Conservation (phyloP, 2,113 vertebrate genomes). For the Tursiops truncatus region DNA sequence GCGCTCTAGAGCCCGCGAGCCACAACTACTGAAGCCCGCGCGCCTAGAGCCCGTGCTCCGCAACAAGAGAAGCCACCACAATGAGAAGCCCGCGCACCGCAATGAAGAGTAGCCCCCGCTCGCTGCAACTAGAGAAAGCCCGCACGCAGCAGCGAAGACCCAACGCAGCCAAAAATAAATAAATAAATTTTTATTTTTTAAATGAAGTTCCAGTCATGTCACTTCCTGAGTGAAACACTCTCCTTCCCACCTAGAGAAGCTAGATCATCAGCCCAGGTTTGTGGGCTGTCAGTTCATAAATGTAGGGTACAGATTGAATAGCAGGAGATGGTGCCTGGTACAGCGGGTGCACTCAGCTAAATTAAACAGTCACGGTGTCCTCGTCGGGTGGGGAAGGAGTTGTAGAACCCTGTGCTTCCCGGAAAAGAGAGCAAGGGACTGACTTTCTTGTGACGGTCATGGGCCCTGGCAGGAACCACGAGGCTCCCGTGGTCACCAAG, state of each 20-base stretch:
- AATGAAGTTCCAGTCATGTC: background rate
- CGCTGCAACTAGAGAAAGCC: too few relatives aligned
- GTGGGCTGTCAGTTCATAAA: fast-evolving
- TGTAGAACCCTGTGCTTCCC: background rate
- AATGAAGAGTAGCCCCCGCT: too few relatives aligned
- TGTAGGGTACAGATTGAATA: background rate
- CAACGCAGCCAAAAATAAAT: too few relatives aligned
- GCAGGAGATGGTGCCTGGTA: background rate
- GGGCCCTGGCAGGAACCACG: background rate
- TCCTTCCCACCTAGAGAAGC: background rate
- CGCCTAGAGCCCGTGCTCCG: too few relatives aligned
- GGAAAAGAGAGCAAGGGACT: fast-evolving
- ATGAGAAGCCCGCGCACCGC: too few relatives aligned
- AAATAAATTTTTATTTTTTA: too few relatives aligned
- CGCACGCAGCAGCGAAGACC: fast-evolving
- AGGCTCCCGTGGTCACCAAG: background rate
- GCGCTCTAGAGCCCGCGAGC: too few relatives aligned
- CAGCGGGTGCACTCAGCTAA: fast-evolving
- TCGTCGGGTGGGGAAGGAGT: fast-evolving
- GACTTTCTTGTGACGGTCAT: fast-evolving
- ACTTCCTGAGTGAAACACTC: background rate
- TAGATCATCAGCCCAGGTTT: background rate
- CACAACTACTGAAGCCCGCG: too few relatives aligned
- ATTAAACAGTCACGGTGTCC: background rate
- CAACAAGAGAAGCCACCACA: too few relatives aligned